phyloP scores from a whole-genome alignment of 2,797 vertebrate genomes.

The Cossypha dichroa region DNA sequence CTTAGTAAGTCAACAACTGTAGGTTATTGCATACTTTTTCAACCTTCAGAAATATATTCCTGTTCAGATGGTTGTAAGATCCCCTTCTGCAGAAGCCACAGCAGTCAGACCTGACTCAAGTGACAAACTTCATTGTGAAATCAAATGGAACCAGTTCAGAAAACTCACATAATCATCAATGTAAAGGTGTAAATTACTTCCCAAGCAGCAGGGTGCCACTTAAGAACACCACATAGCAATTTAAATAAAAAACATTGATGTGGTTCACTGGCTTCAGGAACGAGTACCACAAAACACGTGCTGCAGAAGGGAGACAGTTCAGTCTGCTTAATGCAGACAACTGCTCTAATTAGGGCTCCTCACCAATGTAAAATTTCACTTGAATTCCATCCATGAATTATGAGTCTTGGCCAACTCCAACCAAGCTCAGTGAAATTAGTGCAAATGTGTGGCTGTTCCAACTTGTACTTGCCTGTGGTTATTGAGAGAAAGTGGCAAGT shows the following conservation, averaged over 20 bases:
- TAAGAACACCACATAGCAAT: not conserved
- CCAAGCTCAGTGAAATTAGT: not conserved
- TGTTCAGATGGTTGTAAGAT: not conserved
- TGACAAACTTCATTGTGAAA: not conserved
- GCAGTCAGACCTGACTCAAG: not conserved
- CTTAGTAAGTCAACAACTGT: not conserved
- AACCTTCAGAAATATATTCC: not conserved
- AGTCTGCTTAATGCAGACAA: not conserved
- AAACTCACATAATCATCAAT: not conserved
- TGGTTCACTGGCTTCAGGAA: not conserved
- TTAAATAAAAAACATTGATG: not conserved
- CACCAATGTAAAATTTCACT: not conserved
- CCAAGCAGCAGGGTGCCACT: not conserved
- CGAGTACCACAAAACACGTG: not conserved
- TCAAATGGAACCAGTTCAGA: not conserved
- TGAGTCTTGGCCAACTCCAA: not conserved
- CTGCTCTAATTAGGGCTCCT: not conserved
- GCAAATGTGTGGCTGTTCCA: not conserved
- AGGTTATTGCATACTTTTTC: not conserved
- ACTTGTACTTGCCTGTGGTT: not conserved
- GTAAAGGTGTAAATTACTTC: not conserved
- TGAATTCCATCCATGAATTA: not conserved
- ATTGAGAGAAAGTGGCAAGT: not conserved
- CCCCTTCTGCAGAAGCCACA: not conserved
- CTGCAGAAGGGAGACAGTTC: not conserved